A percentile compares a stretch with the other conserved stretches of the same genome.
Conservation (phyloP, 1,140 invertebrate species). For the Aricia agestis region DNA sequence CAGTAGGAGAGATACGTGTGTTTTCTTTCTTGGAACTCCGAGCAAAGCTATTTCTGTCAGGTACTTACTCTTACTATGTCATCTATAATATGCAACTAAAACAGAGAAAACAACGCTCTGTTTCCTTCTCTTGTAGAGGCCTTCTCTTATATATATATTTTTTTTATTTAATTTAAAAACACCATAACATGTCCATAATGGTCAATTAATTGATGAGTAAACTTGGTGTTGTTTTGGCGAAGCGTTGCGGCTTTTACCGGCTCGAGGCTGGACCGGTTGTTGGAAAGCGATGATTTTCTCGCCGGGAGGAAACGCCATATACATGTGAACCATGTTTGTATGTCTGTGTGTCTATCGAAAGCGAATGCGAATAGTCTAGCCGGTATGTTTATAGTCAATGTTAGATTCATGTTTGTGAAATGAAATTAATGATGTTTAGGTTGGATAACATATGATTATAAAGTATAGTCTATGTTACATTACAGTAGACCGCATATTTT, state of each 20-base stretch:
- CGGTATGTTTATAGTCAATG: too few relatives aligned
- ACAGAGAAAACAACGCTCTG: too few relatives aligned
- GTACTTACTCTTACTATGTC: too few relatives aligned
- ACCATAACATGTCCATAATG: not conserved
- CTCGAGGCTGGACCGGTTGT: not conserved
- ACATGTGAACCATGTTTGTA: not conserved
- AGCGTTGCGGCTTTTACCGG: not conserved
- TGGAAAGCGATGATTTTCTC: conserved; percentile 10
- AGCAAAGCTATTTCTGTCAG: too few relatives aligned
- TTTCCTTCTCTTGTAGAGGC: too few relatives aligned
- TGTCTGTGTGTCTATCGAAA: conserved; percentile 10
- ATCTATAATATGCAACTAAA: too few relatives aligned
- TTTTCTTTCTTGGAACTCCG: too few relatives aligned
- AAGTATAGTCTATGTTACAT: too few relatives aligned
- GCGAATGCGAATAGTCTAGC: not conserved
- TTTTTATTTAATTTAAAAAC: not conserved
- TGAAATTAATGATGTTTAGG: too few relatives aligned
- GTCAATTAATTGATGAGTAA: not conserved
- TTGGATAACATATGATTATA: too few relatives aligned
- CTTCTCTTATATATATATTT: not conserved
- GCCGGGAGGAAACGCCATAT: conserved; percentile 2
- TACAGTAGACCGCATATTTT: too few relatives aligned
- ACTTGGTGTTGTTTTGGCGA: not conserved
- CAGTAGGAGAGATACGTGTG: too few relatives aligned
- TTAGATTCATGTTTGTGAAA: not conserved